Conservation (phyloP, 1,140 invertebrate genomes). For the Chrysomallon squamiferum region DNA sequence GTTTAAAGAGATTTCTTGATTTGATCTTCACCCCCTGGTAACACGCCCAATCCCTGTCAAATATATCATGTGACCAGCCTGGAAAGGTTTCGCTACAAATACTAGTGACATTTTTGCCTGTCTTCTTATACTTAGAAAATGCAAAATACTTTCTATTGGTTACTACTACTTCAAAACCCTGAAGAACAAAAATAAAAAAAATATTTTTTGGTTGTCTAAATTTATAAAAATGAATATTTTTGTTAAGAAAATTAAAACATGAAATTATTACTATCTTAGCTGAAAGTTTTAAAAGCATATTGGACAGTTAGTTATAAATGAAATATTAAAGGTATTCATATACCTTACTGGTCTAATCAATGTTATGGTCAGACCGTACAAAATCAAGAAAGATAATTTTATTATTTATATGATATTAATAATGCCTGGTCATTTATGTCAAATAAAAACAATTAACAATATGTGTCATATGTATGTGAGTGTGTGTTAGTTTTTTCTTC, state of each 20-base stretch:
- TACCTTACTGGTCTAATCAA: too few relatives aligned
- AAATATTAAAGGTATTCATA: too few relatives aligned
- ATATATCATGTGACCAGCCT: conserved; percentile 66
- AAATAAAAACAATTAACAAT: too few relatives aligned
- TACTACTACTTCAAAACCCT: conserved; percentile 62
- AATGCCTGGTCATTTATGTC: too few relatives aligned
- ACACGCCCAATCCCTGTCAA: conserved; percentile 64
- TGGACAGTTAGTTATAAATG: too few relatives aligned
- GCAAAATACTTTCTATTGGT: conserved; percentile 65
- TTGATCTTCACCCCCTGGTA: conserved; percentile 45
- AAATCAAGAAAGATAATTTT: too few relatives aligned
- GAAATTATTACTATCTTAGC: not conserved
- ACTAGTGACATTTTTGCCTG: conserved; percentile 52
- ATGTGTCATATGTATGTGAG: too few relatives aligned
- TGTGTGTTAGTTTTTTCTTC: too few relatives aligned
- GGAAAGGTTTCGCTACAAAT: conserved; percentile 61
- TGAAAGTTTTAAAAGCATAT: too few relatives aligned
- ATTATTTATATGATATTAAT: too few relatives aligned
- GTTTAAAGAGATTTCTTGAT: too few relatives aligned
- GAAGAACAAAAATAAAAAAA: conserved; percentile 16
- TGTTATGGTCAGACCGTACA: too few relatives aligned
- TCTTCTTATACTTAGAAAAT: conserved; percentile 61
- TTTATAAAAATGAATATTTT: not conserved
- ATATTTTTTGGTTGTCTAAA: not conserved
- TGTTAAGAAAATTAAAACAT: not conserved